A percentile compares a stretch with the other conserved stretches of the same genome.
phyloP scores from a whole-genome alignment of 2,797 vertebrate genomes.

The Brachyalestes nurse region DNA sequence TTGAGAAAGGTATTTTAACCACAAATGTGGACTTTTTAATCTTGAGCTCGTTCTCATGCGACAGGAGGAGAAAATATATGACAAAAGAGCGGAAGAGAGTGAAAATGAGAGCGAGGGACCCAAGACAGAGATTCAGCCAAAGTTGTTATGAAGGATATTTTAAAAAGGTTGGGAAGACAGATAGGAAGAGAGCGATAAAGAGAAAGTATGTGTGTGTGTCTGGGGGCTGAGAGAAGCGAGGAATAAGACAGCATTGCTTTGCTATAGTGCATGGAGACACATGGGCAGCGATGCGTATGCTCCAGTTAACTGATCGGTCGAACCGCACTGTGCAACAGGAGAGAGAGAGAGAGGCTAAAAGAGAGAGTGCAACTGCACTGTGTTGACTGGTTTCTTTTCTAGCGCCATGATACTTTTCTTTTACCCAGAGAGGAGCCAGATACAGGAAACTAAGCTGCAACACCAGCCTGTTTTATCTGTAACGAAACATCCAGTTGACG shows the following conservation, averaged over 20 bases:
- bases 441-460: no score
- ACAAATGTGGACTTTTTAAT: no score
- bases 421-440: no score
- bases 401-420: neutral
- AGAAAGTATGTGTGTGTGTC: neutral
- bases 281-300: constrained; percentile 71
- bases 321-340: constrained; percentile 57
- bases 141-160: neutral
- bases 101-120: neutral
- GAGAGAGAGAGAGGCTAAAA: neutral
- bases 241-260: constrained; percentile 58
- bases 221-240: neutral
- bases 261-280: constrained; percentile 66
- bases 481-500: no score
- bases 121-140: neutral
- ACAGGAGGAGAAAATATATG: no score
- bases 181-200: neutral
- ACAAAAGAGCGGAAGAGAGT: neutral
- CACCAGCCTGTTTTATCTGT: no score
- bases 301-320: constrained; percentile 71
- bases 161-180: neutral
- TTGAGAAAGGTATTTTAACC: no score
- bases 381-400: neutral
- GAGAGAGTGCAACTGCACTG: neutral
- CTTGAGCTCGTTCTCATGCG: no score